These are phyloP conservation scores for Chondrilla cf. caribensis DNA, from an alignment of 37 sponge, comb jelly and placozoan species.

Conservation along the genomic window DNA sequence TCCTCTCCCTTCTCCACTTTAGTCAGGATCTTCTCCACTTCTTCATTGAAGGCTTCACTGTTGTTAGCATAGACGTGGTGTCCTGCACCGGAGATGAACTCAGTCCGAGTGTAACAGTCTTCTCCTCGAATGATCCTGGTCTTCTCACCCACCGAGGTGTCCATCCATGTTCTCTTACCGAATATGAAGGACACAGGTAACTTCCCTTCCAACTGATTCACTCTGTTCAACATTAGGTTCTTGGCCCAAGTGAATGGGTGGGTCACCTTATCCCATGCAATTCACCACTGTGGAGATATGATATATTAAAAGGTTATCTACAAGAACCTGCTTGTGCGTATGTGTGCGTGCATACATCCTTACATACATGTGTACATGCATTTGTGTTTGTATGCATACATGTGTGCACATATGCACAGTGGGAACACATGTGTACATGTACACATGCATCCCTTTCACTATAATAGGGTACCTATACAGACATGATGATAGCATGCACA, in stretches of 20 bases:
- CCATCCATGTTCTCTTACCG: constrained; percentile 87
- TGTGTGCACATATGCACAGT: neutral
- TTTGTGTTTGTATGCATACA: no score
- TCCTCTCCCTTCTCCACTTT: constrained; percentile 6
- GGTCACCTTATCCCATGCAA: constrained; percentile 67
- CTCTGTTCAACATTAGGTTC: constrained; percentile 67
- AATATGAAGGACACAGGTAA: constrained; percentile 74
- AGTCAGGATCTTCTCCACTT: constrained; percentile 28
- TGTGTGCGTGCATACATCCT: no score
- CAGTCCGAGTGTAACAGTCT: constrained; percentile 56
- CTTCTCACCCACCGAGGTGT: constrained; percentile 52
- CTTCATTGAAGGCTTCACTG: constrained; percentile 66
- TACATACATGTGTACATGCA: no score
- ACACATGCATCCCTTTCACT: no score
- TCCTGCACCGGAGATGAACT: constrained; percentile 71
- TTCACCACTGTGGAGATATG: constrained; percentile 73
- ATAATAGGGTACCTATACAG: no score
- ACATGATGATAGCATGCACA: no score
- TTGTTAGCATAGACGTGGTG: constrained; percentile 95
- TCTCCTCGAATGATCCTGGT: constrained; percentile 49
- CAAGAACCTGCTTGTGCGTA: no score
- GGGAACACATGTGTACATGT: no score
- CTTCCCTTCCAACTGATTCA: constrained; percentile 30
- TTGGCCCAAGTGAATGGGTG: constrained; percentile 63
- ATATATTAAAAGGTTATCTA: no score